A percentile compares a stretch with the other conserved stretches of the same genome.
phyloP scores from a whole-genome alignment of 2,113 vertebrate species.

The Casuarius casuarius region DNA sequence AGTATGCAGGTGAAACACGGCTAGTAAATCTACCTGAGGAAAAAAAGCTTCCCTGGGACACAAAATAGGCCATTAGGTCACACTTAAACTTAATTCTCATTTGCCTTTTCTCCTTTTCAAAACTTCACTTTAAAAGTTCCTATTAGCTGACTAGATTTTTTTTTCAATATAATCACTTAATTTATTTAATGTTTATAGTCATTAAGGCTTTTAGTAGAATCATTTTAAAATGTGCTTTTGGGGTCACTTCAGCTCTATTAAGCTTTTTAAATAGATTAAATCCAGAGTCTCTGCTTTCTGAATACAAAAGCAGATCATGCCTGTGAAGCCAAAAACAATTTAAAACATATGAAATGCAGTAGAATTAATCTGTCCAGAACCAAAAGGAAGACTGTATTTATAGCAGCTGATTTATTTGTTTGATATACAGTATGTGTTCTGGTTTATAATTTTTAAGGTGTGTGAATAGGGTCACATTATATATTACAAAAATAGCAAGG shows the following conservation, averaged over 20 bases:
- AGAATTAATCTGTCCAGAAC: slow-evolving; percentile 67
- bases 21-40: background rate
- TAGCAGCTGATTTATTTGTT: slow-evolving; percentile 78
- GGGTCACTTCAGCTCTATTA: slow-evolving; percentile 37
- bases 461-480: slow-evolving; percentile 74
- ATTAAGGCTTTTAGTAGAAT: slow-evolving; percentile 52
- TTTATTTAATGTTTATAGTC: slow-evolving; percentile 48
- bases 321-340: slow-evolving; percentile 62
- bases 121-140: slow-evolving; percentile 13
- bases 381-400: slow-evolving; percentile 74
- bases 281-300: slow-evolving; percentile 20
- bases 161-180: background rate
- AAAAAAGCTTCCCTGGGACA: background rate
- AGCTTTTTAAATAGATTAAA: slow-evolving; percentile 59
- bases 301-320: slow-evolving; percentile 50
- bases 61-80: background rate
- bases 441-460: slow-evolving; percentile 80
- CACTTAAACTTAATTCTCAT: background rate
- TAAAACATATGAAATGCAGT: slow-evolving; percentile 65
- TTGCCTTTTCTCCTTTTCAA: background rate
- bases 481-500: slow-evolving; percentile 73
- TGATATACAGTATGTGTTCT: slow-evolving; percentile 73
- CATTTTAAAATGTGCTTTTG: slow-evolving; percentile 14
- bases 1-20: background rate
- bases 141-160: background rate